Evolutionary conservation across 2,113 vertebrate genomes (phyloP), one percentile per base, ranked within the genome.

Genomic region (Neodontobutis hainanensis): DNA sequence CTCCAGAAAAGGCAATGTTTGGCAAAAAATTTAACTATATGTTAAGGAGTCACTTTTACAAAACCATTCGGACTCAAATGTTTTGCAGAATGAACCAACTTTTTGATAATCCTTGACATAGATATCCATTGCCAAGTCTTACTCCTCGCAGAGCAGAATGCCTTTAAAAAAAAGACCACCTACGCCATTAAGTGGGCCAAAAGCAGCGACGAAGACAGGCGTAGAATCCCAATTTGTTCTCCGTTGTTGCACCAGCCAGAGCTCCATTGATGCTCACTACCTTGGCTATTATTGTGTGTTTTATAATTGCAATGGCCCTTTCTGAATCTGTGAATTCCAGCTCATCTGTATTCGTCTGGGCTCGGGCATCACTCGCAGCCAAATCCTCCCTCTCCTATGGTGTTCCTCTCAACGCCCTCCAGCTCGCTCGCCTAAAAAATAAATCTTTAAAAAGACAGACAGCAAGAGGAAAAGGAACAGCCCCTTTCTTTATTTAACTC

Each of bases 201-300:
- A 57, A 63, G 61, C 49, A 35, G 47, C 5, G 8, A 78, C 52
- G 38, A 56, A 50, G 48, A 67, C 63, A 12, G 63, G 81, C 55
- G 50, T 78, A 72, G 81, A 88, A 89, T 88, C 74, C 50, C 75
- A 87, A 88, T 88, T 87, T 84, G 83, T 83, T 68, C 53, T 34
- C 49, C 27, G 51, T 82, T 84, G 84, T 81, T 70, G 65, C 64
- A 55, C 61, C 78, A 73, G 84, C 75, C 73, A 65, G 51, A 58
- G 68, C 42, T 5, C 63, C 66, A 66, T 42, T 77, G 85, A 87
- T 27, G 51, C 62, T 70, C 48, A 44, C 77, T 64, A 78, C 70
- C 64, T 71, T 64, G 48, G 49, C 68, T 70, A 63, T 81, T 74
- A 67, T 53, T 71, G 65, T 82, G 55, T 42, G 35, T 50, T 19